Percentiles rank a stretch among this genome's conserved stretches.
phyloP scores from a whole-genome alignment of 2,113 vertebrate species.

The Psammodynastes pulverulentus region DNA sequence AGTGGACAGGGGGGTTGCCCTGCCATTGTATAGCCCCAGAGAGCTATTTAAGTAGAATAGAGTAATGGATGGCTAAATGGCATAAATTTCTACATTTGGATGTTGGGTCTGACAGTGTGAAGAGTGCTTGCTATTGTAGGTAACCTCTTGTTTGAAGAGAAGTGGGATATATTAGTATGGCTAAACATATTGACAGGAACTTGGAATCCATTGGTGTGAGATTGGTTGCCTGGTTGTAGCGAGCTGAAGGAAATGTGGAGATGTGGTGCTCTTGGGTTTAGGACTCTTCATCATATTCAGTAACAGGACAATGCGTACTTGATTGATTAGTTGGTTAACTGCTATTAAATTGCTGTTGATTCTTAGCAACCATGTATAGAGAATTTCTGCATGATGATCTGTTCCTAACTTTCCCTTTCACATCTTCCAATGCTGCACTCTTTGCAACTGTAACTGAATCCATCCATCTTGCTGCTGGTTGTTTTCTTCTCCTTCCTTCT shows the following conservation, averaged over 20 bases:
- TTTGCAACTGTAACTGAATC: neutral
- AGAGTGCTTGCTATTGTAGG: neutral
- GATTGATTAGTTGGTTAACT: neutral
- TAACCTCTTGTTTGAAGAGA: neutral
- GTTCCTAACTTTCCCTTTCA: neutral
- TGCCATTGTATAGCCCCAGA: neutral
- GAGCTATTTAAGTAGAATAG: neutral
- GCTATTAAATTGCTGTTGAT: neutral
- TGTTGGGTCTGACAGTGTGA: neutral
- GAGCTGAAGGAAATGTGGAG: neutral
- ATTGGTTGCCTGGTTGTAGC: neutral
- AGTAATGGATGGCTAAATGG: neutral
- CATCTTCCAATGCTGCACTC: neutral
- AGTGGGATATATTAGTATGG: neutral
- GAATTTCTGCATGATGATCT: neutral
- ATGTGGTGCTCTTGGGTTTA: neutral
- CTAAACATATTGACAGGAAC: neutral
- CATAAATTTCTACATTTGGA: neutral
- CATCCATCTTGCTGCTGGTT: neutral
- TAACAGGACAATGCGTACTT: neutral
- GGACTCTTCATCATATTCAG: neutral
- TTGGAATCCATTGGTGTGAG: neutral
- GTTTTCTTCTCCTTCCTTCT: neutral
- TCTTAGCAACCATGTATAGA: neutral
- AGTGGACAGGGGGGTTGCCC: neutral